A percentile compares a stretch with the other conserved stretches of the same genome.
Evolutionary conservation across 2,797 vertebrate genomes (phyloP).

Genomic region (Anabas testudineus): DNA sequence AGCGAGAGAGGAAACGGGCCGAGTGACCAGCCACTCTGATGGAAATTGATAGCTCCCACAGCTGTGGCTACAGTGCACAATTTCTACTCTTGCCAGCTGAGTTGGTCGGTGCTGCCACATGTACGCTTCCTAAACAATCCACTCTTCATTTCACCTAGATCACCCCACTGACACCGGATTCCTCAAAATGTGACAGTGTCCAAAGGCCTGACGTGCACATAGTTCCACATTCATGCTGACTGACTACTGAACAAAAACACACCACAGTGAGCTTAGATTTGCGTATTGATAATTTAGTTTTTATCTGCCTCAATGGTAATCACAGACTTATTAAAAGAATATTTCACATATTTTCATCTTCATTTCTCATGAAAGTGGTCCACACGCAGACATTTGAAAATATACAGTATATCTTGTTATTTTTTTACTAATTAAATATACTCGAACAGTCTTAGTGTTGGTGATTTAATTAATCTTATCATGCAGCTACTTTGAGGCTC

Average conservation of each 20-base stretch:
- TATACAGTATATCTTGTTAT: neutral
- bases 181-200: conserved; percentile 21
- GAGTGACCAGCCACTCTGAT: conserved; percentile 71
- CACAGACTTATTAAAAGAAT: neutral
- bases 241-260: neutral
- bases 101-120: conserved; percentile 26
- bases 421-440: conserved; percentile 9
- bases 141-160: conserved; percentile 28
- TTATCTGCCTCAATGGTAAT: neutral
- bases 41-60: conserved; percentile 73
- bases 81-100: conserved; percentile 60
- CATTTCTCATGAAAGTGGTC: neutral
- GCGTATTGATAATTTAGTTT: too few relatives aligned
- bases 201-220: neutral
- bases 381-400: neutral
- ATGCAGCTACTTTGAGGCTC: conserved; percentile 27
- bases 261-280: neutral
- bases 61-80: conserved; percentile 59
- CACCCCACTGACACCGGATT: conserved; percentile 9
- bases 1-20: conserved; percentile 50
- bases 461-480: conserved; percentile 52
- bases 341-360: neutral
- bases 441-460: neutral
- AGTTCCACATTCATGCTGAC: neutral
- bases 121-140: conserved; percentile 38